Evolutionary conservation across 1,140 invertebrate genomes (phyloP).

Genomic region (Penaeus indicus): DNA sequence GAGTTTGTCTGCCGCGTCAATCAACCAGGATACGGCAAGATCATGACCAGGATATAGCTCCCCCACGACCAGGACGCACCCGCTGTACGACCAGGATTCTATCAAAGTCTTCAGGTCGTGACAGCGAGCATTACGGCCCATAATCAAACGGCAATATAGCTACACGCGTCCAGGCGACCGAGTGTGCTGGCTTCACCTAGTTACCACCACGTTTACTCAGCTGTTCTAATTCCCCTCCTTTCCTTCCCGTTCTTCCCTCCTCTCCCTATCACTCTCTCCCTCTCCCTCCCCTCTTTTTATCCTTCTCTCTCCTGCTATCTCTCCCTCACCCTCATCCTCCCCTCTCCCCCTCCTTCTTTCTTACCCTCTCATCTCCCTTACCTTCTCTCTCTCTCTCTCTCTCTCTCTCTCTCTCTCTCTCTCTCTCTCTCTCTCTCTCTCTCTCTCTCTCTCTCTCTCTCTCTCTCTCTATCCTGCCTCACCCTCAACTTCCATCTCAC

Average conservation of each 20-base stretch:
- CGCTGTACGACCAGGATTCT: too few species aligned
- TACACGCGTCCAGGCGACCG: too few species aligned
- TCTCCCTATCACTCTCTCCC: neutral
- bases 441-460: neutral
- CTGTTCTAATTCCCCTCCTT: too few species aligned
- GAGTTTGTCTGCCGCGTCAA: too few species aligned
- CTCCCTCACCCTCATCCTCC: neutral
- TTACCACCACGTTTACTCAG: too few species aligned
- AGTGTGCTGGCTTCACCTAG: neutral
- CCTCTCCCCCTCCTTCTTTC: neutral
- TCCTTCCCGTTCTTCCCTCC: neutral
- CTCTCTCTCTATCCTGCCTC: neutral
- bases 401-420: neutral
- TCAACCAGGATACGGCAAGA: too few species aligned
- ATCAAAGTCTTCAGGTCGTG: too few species aligned
- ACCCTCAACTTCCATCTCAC: constrained; percentile 7
- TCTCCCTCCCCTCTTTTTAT: neutral
- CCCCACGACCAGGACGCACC: too few species aligned
- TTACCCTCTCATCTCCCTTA: neutral
- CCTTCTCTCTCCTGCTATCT: neutral
- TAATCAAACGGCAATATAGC: too few species aligned
- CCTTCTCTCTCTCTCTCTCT: neutral
- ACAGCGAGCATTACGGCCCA: too few species aligned
- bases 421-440: neutral
- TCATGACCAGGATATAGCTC: too few species aligned